These are phyloP conservation scores for Anableps anableps DNA, from an alignment of 2,797 vertebrate genomes.

Conservation along the genomic window DNA sequence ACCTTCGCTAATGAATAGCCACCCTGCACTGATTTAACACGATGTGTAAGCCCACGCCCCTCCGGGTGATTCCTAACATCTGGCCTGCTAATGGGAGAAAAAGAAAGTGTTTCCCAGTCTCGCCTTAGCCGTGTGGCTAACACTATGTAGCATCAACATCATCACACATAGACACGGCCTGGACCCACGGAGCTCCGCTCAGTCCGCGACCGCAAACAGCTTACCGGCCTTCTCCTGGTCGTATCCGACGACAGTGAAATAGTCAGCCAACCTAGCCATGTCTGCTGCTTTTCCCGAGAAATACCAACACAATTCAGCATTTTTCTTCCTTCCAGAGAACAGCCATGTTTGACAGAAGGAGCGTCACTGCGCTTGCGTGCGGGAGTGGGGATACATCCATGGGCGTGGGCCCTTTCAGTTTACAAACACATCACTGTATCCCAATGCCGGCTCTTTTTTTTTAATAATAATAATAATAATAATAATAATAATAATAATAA, in stretches of 20 bases:
- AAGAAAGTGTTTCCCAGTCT: slow-evolving; percentile 47
- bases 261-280: slow-evolving; percentile 97
- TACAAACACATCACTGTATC: slow-evolving; percentile 64
- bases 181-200: slow-evolving; percentile 53
- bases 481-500: background rate
- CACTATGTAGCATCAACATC: slow-evolving; percentile 73
- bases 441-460: slow-evolving; percentile 17
- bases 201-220: slow-evolving; percentile 51
- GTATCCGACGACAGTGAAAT: slow-evolving; percentile 96
- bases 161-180: slow-evolving; percentile 68
- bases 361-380: slow-evolving; percentile 89
- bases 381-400: slow-evolving; percentile 65
- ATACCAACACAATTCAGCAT: slow-evolving; percentile 91
- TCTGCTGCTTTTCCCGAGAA: slow-evolving; percentile 81
- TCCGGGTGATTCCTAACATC: slow-evolving; percentile 5
- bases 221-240: slow-evolving; percentile 95
- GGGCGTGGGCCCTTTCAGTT: slow-evolving; percentile 79
- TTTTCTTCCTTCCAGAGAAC: slow-evolving; percentile 88
- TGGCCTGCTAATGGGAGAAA: slow-evolving; percentile 12
- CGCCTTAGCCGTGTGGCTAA: slow-evolving; percentile 69
- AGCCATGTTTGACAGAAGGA: slow-evolving; percentile 96
- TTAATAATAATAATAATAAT: background rate
- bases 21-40: background rate
- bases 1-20: background rate
- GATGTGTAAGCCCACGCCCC: background rate